Conservation (phyloP, 2,888 invertebrate species). For the Platycheirus rosarum region DNA sequence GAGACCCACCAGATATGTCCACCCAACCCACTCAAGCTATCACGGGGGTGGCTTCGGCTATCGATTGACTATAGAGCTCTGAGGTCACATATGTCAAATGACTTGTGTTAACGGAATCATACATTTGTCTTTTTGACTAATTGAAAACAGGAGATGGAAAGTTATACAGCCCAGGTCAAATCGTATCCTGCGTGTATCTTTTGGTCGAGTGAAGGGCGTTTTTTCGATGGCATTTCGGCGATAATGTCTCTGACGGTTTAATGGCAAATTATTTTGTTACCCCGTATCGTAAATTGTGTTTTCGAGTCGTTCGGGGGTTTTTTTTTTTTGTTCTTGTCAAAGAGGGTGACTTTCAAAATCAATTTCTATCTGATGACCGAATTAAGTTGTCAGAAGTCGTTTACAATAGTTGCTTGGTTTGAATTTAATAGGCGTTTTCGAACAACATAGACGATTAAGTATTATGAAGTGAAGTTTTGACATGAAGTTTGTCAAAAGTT, state of each 20-base stretch:
- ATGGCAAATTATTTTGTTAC: slow-evolving; percentile 64
- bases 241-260: slow-evolving; percentile 71
- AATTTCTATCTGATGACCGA: slow-evolving; percentile 67
- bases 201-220: slow-evolving; percentile 5
- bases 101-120: slow-evolving; percentile 70
- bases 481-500: slow-evolving; percentile 36
- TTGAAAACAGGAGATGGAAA: slow-evolving; percentile 73
- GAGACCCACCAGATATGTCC: slow-evolving; percentile 16
- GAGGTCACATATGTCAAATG: slow-evolving; percentile 73
- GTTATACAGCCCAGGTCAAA: slow-evolving; percentile 53
- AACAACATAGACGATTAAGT: not conserved
- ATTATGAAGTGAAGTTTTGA: slow-evolving; percentile 44
- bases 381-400: slow-evolving; percentile 68
- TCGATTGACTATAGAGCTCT: slow-evolving; percentile 38
- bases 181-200: slow-evolving; percentile 37
- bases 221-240: slow-evolving; percentile 54
- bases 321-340: not conserved
- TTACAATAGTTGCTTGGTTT: slow-evolving; percentile 27
- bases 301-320: not conserved
- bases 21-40: not conserved
- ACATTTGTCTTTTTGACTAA: slow-evolving; percentile 72
- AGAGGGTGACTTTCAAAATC: slow-evolving; percentile 41
- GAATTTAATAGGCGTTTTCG: slow-evolving; percentile 18
- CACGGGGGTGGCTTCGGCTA: slow-evolving; percentile 37
- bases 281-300: slow-evolving; percentile 1